phyloP scores from a whole-genome alignment of 2,888 invertebrate genomes.

The Cataglyphis cursor region DNA sequence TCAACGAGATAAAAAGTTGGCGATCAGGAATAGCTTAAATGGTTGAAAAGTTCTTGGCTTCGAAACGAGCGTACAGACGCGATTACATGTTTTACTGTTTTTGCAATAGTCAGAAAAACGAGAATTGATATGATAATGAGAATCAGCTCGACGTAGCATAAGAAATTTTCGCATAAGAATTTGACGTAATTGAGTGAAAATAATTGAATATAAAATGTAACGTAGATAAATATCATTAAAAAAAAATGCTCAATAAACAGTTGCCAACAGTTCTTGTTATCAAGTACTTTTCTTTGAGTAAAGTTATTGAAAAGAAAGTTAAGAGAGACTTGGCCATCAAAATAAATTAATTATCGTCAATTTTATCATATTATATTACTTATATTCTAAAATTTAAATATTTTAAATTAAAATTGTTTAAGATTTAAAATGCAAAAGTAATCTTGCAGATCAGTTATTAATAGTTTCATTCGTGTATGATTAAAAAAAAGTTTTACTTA shows the following conservation, averaged over 20 bases:
- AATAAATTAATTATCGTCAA: neutral
- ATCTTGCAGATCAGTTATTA: neutral
- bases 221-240: constrained; percentile 32
- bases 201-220: constrained; percentile 14
- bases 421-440: neutral
- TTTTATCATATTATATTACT: neutral
- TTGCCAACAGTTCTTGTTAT: constrained; percentile 34
- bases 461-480: neutral
- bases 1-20: constrained; percentile 39
- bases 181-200: constrained; percentile 39
- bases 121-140: constrained; percentile 16
- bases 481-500: neutral
- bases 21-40: constrained; percentile 34
- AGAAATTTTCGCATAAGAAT: neutral
- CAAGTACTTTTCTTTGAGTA: neutral
- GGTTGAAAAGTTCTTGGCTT: constrained; percentile 25
- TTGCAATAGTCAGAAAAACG: neutral
- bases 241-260: neutral
- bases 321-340: constrained; percentile 3
- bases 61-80: neutral
- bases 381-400: neutral
- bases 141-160: constrained; percentile 17
- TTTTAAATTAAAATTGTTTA: neutral
- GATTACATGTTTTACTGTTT: neutral
- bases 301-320: constrained; percentile 14